phyloP scores from a whole-genome alignment of 1,140 invertebrate genomes.

The Brachionus koreanus region DNA sequence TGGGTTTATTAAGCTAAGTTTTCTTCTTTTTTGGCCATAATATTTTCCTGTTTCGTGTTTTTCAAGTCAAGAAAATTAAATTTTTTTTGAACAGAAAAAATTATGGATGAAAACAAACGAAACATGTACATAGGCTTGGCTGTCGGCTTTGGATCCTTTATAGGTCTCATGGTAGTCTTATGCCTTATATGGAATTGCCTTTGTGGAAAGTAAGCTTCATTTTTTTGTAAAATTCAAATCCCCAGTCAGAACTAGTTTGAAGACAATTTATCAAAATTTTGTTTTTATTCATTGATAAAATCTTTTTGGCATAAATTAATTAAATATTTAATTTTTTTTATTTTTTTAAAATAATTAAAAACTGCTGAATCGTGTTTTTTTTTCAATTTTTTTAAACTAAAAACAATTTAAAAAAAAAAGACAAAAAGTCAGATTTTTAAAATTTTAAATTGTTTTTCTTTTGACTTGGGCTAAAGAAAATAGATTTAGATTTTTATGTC shows the following conservation, averaged over 20 bases:
- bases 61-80: not conserved
- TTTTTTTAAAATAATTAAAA: too few species aligned
- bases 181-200: conserved; percentile 36
- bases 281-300: not conserved
- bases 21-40: not conserved
- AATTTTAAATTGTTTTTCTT: too few species aligned
- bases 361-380: too few species aligned
- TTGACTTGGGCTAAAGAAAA: too few species aligned
- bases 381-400: too few species aligned
- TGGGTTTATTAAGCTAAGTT: not conserved
- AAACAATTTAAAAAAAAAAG: not conserved
- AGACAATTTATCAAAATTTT: not conserved
- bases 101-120: conserved; percentile 32
- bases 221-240: not conserved
- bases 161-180: conserved; percentile 5
- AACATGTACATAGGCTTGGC: conserved; percentile 36
- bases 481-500: not conserved
- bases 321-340: not conserved
- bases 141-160: conserved; percentile 9
- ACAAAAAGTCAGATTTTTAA: too few species aligned
- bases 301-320: not conserved
- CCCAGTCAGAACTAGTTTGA: not conserved
- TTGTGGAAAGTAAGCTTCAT: conserved; percentile 7
- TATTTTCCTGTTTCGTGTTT: not conserved
- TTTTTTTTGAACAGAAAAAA: not conserved